Base-by-base conservation (phyloP, 1,140 invertebrate species). In the Drosophila orosa region DNA sequence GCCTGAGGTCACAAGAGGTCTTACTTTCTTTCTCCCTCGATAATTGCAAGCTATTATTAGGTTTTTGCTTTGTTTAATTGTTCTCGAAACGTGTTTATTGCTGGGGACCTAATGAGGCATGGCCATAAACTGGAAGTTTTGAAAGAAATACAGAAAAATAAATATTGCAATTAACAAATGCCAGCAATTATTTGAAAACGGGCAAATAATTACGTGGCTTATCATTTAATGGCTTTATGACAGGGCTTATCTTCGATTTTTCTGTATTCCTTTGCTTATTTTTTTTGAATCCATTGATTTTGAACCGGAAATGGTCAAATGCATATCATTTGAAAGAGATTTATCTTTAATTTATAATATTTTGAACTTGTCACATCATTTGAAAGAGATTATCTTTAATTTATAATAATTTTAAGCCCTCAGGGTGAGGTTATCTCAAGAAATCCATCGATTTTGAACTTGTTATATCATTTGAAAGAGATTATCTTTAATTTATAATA, bases 161-260 rank as follows among this genome's bases (percentile, higher is more conserved):
- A 55, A 5, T 12, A 55, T 15, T 39, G 29, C 19, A 24, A 24
- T 40, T 24, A 40, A n/a, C 3, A 15, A 24, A 13, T 1, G 35
- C 4, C 5, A 39, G 31, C 17, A 24, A 58, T 45, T 60, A 60
- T 25, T 60, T 52, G 12, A 25, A 52, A 24, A 37, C 31, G 10
- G 15, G 33, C 52, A 12, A 29, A 39, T 59, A 40, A 29, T 40
- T 60, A 29, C 35, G 5, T 24, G 37, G 17, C 59, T 39, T 42
- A 42, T 63, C 56, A 40, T 40, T 31, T 19, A 22, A 62, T 59
- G 25, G n/a, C 19, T 25, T 15, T 61, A 37, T 56, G 24, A 19
- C 24, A 25, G 13, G 31, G 5, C 19, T 27, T 57, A 56, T 33
- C 19, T 54, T 19, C 12, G 5, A 22, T n/a, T 57, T 19, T 29